A percentile compares a stretch with the other conserved stretches of the same genome.
These are phyloP conservation scores for Onychomys arenicola DNA, from an alignment of 2,797 vertebrate species.

Conservation along the genomic window DNA sequence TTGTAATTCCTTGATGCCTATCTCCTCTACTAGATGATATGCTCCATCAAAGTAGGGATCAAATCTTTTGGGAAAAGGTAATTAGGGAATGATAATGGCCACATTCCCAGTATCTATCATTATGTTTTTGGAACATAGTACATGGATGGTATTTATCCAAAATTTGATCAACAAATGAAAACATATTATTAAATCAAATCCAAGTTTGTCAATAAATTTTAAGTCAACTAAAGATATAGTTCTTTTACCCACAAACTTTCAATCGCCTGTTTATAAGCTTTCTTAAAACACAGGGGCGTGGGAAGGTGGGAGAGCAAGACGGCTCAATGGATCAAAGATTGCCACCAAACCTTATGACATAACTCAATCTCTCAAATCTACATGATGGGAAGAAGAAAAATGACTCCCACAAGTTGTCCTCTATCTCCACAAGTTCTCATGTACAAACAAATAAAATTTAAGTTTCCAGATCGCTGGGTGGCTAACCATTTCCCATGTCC, in stretches of 20 bases:
- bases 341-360: background rate
- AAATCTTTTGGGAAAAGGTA: background rate
- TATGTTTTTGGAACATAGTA: background rate
- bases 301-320: background rate
- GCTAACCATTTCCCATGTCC: background rate
- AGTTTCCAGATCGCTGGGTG: background rate
- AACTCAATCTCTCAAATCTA: background rate
- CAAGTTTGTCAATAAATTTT: background rate
- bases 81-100: background rate
- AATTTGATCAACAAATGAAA: slow-evolving; percentile 8
- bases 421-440: background rate
- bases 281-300: background rate
- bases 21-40: background rate
- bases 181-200: background rate
- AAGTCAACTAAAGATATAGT: background rate
- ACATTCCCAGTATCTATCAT: slow-evolving; percentile 5
- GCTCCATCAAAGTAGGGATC: background rate
- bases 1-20: background rate
- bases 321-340: background rate
- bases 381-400: background rate
- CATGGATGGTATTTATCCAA: slow-evolving; percentile 1
- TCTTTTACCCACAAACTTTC: background rate
- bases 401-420: background rate
- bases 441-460: background rate
- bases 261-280: background rate